Conservation (phyloP, 2,113 vertebrate genomes). For the Lophius piscatorius region DNA sequence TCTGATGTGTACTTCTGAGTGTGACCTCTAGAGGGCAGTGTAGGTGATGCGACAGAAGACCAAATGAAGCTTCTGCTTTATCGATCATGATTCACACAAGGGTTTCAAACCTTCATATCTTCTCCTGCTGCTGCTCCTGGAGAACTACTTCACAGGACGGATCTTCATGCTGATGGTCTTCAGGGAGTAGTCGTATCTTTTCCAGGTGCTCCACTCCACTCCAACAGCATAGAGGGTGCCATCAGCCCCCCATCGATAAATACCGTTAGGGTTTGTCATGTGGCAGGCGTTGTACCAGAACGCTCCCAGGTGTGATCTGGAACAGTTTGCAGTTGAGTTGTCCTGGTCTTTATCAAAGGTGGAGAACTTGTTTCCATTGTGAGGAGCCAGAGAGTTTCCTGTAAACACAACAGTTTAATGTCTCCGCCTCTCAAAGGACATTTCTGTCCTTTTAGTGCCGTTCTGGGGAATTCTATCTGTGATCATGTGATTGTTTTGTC, state of each 20-base stretch:
- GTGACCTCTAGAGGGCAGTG: no score
- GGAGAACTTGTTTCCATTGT: slow-evolving; percentile 2
- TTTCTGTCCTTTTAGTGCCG: no score
- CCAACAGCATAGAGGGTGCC: accelerated
- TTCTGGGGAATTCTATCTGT: no score
- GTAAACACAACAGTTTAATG: background rate
- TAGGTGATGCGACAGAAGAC: no score
- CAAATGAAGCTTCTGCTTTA: no score
- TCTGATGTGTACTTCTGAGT: no score
- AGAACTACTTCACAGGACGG: slow-evolving; percentile 27
- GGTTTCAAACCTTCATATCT: no score
- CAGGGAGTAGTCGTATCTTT: slow-evolving; percentile 10
- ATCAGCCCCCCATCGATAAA: slow-evolving; percentile 41
- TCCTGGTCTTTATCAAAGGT: slow-evolving; percentile 31
- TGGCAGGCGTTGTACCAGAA: slow-evolving; percentile 7
- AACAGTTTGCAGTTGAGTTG: accelerated
- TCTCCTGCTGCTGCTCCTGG: no score
- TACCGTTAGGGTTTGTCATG: background rate
- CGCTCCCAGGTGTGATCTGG: background rate
- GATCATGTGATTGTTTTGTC: no score
- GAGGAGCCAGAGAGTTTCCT: accelerated
- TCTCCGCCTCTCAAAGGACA: no score
- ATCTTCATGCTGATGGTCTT: slow-evolving; percentile 47
- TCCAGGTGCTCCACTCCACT: accelerated
- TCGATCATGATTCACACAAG: no score